phyloP scores from a whole-genome alignment of 30 jellyfish, hydroid and myxozoan species.

The Mastigias papua region DNA sequence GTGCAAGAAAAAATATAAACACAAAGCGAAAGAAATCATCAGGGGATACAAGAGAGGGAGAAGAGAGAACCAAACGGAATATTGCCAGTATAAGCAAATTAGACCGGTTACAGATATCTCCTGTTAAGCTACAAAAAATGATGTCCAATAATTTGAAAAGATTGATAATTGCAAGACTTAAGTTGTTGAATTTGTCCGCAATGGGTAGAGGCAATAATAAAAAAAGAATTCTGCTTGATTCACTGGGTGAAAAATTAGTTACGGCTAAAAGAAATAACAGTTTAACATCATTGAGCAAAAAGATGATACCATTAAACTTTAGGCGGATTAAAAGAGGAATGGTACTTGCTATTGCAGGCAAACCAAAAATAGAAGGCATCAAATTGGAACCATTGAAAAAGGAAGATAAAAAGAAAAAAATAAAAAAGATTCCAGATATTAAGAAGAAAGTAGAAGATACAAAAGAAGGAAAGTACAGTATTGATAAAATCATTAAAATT shows the following conservation, averaged over 20 bases:
- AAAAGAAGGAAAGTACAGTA: not conserved
- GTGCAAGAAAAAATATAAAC: not conserved
- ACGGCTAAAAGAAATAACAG: not conserved
- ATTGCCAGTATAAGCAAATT: not conserved
- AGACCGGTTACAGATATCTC: not conserved
- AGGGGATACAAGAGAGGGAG: not conserved
- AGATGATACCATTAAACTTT: not conserved
- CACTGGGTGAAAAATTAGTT: not conserved
- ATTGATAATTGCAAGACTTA: not conserved
- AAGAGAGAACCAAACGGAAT: not conserved
- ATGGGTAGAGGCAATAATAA: not conserved
- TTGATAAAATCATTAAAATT: slow-evolving; percentile 3
- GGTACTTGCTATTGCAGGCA: slow-evolving; percentile 6
- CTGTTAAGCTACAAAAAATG: not conserved
- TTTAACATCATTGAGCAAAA: not conserved
- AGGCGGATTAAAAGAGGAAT: not conserved
- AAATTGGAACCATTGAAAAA: slow-evolving; percentile 3
- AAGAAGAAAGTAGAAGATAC: not conserved
- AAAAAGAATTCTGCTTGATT: not conserved
- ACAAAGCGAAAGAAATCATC: not conserved
- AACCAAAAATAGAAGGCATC: slow-evolving; percentile 15
- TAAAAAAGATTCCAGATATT: slow-evolving; percentile 14
- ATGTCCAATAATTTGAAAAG: not conserved
- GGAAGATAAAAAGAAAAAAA: not conserved
- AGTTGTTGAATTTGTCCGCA: not conserved